Base-by-base conservation (phyloP, 2,888 invertebrate species). In the Dendrolimus pini region DNA sequence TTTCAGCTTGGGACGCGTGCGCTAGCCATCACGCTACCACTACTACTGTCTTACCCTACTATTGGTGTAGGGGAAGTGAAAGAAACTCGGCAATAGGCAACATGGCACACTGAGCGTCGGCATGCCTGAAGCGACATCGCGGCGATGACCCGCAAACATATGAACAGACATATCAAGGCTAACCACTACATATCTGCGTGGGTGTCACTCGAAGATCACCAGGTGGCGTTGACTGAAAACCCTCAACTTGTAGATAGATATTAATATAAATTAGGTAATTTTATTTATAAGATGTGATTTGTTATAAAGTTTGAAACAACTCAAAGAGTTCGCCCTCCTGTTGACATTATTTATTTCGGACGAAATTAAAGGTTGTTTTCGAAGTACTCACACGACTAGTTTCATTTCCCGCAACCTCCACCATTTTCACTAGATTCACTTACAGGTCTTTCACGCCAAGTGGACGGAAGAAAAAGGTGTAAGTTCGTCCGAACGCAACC, bases 341-440 rank as follows among this genome's bases (percentile, higher is more conserved):
- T 89, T 89, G 84, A 87, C 76, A 82, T 74, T 30, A 78, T 82
- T 88, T 85, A 85, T 87, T 89, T 89, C 86, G 84, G 83, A 87
- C 80, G 83, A 87, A 80, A 89, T 79, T 89, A 89, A 88, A 89
- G 82, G 84, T 89, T 89, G 87, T 89, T 89, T 87, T 89, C 83
- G 77, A 86, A 85, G 71, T 78, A 78, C 30, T 52, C 14, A 53
- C 0, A 30, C 30, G 6, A 30, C 6, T 3, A 6, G 30, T 30
- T 30, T 30, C 30, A 30, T 30, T 30, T 30, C 30, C 6, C 30
- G 30, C 30, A 30, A 30, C 30, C 30, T 30, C 6, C 30, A 30
- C 30, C 30, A 30, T 6, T 30, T 30, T 6, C 30, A 30, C 30
- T 6, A 30, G 30, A 3, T 0, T 30, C 30, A 3, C 30, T 6